Base-by-base conservation (phyloP, 1,140 invertebrate species). In the Whitmania pigra region DNA sequence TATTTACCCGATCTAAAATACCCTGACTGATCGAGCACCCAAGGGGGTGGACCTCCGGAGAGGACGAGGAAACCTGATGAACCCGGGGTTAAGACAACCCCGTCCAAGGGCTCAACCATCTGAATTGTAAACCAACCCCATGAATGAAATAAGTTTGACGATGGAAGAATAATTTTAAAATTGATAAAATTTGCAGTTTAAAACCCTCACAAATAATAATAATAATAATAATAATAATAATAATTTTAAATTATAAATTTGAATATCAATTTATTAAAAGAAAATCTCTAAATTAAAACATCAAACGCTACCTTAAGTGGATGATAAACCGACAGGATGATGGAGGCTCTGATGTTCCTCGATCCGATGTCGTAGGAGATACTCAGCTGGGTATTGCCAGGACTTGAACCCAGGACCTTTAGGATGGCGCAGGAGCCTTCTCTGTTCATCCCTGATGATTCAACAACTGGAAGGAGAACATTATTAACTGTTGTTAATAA, bases 1-100 rank as follows among this genome's bases (percentile, higher is more conserved):
- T n/a, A n/a, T n/a, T n/a, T n/a, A 70, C 71, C 69, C 17, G 40
- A 22, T 54, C 49, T 36, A 53, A 70, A 70, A 53, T 49, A 70
- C n/a, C 53, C 53, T 6, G 69, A 53, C 6, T 5, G 36, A 29
- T 70, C 69, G 18, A 70, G 29, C 6, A 70, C 43, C 69, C 69
- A 70, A 20, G 69, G 69, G 25, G 1, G 18, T 15, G 69, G 69
- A 6, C 69, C 69, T 2, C 69, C 69, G 17, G n/a, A 36, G 53
- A 70, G 25, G 17, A 70, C 69, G 25, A 70, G n/a, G 6, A 17
- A 25, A 25, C 31, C 25, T 0, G 69, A 70, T 11, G 69, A 53
- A 7, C 69, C 69, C 3, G 49, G 69, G 4, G 43, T 70, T 2
- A 70, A 4, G 7, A 54, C 53, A 0, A 53, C 69, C 22, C 22